phyloP scores from a whole-genome alignment of 2,113 vertebrate genomes.

The Pseudolaguvia tuberculata region DNA sequence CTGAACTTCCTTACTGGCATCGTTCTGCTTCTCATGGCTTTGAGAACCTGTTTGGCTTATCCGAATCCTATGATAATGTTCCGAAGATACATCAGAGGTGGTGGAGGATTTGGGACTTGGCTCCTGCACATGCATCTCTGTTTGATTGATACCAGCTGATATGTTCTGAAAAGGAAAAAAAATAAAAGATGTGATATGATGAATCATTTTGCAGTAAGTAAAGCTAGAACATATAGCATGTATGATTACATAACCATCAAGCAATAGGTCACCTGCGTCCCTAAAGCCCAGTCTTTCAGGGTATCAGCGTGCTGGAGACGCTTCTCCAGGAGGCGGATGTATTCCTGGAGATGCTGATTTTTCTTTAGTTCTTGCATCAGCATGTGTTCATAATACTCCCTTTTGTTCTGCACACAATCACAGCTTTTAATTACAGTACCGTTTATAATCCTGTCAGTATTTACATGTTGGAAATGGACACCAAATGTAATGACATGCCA shows the following conservation, averaged over 20 bases:
- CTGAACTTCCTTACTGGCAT: slow-evolving; percentile 55
- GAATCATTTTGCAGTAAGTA: background rate
- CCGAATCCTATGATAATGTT: slow-evolving; percentile 24
- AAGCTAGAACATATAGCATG: background rate
- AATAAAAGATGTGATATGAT: background rate
- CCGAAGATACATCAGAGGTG: background rate
- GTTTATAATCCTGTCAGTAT: background rate
- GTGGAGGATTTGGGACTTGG: slow-evolving; percentile 3
- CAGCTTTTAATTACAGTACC: background rate
- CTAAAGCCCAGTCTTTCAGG: slow-evolving; percentile 43
- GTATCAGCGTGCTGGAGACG: slow-evolving; percentile 51
- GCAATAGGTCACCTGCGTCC: slow-evolving; percentile 53
- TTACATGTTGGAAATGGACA: background rate
- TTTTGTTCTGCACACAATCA: slow-evolving; percentile 61
- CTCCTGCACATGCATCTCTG: slow-evolving; percentile 10
- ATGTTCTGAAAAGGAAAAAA: slow-evolving; percentile 11
- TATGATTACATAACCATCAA: background rate
- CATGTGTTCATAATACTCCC: slow-evolving; percentile 71
- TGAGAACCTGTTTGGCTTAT: slow-evolving; percentile 2
- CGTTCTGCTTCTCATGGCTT: slow-evolving; percentile 10
- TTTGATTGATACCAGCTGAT: background rate
- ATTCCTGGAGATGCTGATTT: slow-evolving; percentile 74
- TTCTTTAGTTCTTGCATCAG: slow-evolving; percentile 74
- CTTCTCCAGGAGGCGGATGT: slow-evolving; percentile 66
- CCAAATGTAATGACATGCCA: background rate